phyloP scores from a whole-genome alignment of 2,113 vertebrate species.

The Neotoma lepida region DNA sequence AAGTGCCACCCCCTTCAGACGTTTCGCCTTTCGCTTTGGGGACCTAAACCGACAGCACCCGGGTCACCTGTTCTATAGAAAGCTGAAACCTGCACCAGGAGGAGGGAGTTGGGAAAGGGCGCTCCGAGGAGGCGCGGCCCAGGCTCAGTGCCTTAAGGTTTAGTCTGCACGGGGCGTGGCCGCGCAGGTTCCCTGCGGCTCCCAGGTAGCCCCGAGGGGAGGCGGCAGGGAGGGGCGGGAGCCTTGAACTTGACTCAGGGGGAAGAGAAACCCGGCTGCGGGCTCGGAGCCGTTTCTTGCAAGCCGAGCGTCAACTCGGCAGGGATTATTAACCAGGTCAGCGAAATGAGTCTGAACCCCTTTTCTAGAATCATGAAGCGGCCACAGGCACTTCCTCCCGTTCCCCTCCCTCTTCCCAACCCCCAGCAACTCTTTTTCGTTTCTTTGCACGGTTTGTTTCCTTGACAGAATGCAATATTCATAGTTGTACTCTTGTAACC shows the following conservation, averaged over 20 bases:
- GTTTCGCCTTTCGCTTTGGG: constrained; percentile 51
- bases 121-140: constrained; percentile 24
- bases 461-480: constrained; percentile 73
- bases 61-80: not conserved
- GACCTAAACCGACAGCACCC: not conserved
- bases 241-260: constrained; percentile 61
- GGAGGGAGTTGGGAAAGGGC: not conserved
- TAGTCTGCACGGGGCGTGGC: constrained; percentile 63
- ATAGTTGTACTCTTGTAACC: constrained; percentile 74
- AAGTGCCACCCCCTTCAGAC: not conserved
- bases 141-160: not conserved
- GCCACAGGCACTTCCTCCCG: constrained; percentile 81
- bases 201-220: constrained; percentile 65
- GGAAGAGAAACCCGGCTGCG: constrained; percentile 77
- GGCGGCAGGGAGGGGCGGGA: constrained; percentile 56
- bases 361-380: constrained; percentile 82
- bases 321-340: constrained; percentile 78
- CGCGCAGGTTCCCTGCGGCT: constrained; percentile 48
- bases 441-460: constrained; percentile 82
- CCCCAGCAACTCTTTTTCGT: constrained; percentile 69
- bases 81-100: not conserved
- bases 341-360: constrained; percentile 79
- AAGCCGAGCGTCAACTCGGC: constrained; percentile 51
- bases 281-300: constrained; percentile 74
- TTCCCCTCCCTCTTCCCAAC: constrained; percentile 51